Evolutionary conservation across 2,888 invertebrate genomes (phyloP).

Genomic region (Notocelia uddmanniana): DNA sequence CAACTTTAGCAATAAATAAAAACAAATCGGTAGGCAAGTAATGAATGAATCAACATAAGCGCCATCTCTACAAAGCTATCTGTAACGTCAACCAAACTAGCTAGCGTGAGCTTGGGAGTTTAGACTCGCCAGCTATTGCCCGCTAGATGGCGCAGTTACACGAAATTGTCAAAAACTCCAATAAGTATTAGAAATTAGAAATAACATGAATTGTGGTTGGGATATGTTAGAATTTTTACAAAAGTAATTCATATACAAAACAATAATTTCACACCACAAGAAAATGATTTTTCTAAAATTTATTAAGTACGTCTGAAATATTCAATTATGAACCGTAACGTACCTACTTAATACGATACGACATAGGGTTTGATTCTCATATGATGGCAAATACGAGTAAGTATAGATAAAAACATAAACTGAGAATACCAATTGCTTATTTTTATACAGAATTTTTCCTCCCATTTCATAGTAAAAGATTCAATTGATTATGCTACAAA

Average conservation of each 20-base stretch:
- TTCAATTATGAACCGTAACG: too few species aligned
- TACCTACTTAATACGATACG: too few species aligned
- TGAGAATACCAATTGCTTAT: neutral
- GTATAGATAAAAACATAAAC: neutral
- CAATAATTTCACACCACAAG: too few species aligned
- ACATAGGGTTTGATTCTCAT: too few species aligned
- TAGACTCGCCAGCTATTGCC: constrained; percentile 12
- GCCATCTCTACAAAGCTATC: constrained; percentile 7
- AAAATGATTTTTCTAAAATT: too few species aligned
- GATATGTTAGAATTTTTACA: too few species aligned
- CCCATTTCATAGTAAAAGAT: neutral
- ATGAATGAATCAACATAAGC: constrained; percentile 2
- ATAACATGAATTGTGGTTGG: too few species aligned
- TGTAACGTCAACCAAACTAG: neutral
- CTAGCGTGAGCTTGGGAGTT: neutral
- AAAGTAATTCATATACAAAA: too few species aligned
- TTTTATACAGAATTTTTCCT: neutral
- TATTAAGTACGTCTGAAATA: too few species aligned
- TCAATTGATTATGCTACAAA: neutral
- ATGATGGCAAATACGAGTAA: too few species aligned
- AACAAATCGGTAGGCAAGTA: neutral
- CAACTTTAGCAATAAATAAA: neutral
- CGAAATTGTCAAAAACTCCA: too few species aligned
- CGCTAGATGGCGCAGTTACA: constrained; percentile 36
- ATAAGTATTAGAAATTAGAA: neutral